phyloP scores from a whole-genome alignment of 2,113 vertebrate genomes.

The Mobula birostris region DNA sequence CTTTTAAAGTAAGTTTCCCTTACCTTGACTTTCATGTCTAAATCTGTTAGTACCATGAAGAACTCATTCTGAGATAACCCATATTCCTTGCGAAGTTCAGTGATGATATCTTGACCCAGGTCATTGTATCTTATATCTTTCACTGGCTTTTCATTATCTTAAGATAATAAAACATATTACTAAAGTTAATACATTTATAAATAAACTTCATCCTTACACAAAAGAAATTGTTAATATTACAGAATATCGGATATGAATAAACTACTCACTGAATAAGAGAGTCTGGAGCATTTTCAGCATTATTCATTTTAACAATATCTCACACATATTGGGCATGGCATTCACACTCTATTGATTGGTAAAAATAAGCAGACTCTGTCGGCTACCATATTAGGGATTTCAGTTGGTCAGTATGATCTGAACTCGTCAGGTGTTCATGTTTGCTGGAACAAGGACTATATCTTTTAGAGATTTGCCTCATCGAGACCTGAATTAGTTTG shows the following conservation, averaged over 20 bases:
- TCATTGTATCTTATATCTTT: constrained; percentile 84
- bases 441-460: neutral
- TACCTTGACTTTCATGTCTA: constrained; percentile 89
- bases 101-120: constrained; percentile 84
- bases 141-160: constrained; percentile 93
- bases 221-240: neutral
- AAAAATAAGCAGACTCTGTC: neutral
- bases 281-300: neutral
- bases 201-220: neutral
- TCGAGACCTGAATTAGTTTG: neutral
- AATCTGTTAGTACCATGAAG: constrained; percentile 90
- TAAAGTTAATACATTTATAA: neutral
- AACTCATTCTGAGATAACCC: constrained; percentile 91
- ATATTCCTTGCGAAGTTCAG: constrained; percentile 83
- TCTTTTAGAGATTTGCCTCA: too few relatives aligned
- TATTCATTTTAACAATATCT: neutral
- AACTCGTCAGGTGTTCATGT: neutral
- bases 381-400: neutral
- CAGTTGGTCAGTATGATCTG: neutral
- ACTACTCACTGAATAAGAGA: neutral
- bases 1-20: constrained; percentile 16
- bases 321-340: neutral
- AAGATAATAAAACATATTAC: constrained; percentile 39
- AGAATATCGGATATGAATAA: neutral
- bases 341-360: neutral